Evolutionary conservation across 2,888 invertebrate species (phyloP).

Genomic region (Sinelater perroti): DNA sequence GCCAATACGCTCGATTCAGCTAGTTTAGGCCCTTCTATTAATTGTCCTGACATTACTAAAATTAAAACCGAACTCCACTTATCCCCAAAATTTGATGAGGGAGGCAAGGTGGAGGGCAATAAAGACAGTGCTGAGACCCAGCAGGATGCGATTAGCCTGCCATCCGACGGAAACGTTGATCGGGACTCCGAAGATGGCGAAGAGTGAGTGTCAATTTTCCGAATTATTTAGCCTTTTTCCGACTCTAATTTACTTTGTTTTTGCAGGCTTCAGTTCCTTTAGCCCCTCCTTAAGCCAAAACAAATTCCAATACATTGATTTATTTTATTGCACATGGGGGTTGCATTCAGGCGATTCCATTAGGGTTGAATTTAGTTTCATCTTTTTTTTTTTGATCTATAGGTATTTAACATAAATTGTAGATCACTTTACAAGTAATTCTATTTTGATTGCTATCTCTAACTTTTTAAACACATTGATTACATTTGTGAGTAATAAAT

Average conservation of each 20-base stretch:
- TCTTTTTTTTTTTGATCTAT: too few species aligned
- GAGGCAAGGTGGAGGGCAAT: neutral
- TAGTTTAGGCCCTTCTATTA: conserved; percentile 43
- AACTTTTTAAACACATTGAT: too few species aligned
- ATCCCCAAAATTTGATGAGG: conserved; percentile 42
- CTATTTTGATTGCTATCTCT: too few species aligned
- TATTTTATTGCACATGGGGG: conserved; percentile 23
- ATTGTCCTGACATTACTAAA: conserved; percentile 27
- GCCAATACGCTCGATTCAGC: conserved; percentile 45
- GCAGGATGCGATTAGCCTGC: too few species aligned
- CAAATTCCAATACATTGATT: conserved; percentile 51
- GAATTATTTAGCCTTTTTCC: conserved; percentile 24
- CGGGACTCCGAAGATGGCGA: conserved; percentile 26
- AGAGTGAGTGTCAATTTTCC: conserved; percentile 43
- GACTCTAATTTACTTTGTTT: conserved; percentile 43
- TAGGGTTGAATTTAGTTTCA: conserved; percentile 7
- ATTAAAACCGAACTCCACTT: conserved; percentile 49
- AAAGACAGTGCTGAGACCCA: neutral
- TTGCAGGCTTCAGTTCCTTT: conserved; percentile 41
- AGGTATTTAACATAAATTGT: too few species aligned
- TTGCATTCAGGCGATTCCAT: neutral
- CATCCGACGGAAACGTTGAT: conserved; percentile 20
- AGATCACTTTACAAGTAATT: too few species aligned
- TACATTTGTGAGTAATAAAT: too few species aligned
- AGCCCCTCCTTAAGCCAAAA: conserved; percentile 44